A percentile compares a stretch with the other conserved stretches of the same genome.
These are phyloP conservation scores for Coturnix japonica DNA, from an alignment of 2,113 vertebrate species.

Conservation along the genomic window DNA sequence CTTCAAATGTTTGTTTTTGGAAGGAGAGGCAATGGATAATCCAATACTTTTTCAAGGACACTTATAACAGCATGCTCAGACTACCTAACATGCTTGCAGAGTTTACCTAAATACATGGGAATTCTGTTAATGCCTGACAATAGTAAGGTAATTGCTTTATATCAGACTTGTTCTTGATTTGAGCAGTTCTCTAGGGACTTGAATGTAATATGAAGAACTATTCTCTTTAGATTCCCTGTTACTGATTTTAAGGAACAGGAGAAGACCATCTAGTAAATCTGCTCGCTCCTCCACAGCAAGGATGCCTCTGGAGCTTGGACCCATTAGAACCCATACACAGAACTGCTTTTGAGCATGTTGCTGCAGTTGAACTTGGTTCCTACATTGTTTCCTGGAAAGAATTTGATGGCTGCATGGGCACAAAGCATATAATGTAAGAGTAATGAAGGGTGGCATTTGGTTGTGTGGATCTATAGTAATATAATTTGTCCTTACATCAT, in stretches of 20 bases:
- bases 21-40: conserved; percentile 9
- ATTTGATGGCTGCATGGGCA: neutral
- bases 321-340: neutral
- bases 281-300: neutral
- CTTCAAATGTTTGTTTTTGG: conserved; percentile 3
- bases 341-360: neutral
- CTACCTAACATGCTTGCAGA: neutral
- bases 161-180: neutral
- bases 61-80: neutral
- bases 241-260: neutral
- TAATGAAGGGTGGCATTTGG: neutral
- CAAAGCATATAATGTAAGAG: neutral
- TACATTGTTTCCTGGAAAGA: neutral
- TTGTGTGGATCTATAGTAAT: neutral
- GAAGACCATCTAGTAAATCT: neutral
- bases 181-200: neutral
- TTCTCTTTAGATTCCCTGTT: neutral
- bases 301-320: neutral
- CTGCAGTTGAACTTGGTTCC: neutral
- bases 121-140: neutral
- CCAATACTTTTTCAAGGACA: conserved; percentile 9
- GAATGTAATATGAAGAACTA: neutral
- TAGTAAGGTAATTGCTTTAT: neutral
- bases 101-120: neutral
- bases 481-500: neutral